Evolutionary conservation across 2,113 vertebrate species (phyloP), one percentile per base, ranked within the genome.

Genomic region (Corydoras maculifer): DNA sequence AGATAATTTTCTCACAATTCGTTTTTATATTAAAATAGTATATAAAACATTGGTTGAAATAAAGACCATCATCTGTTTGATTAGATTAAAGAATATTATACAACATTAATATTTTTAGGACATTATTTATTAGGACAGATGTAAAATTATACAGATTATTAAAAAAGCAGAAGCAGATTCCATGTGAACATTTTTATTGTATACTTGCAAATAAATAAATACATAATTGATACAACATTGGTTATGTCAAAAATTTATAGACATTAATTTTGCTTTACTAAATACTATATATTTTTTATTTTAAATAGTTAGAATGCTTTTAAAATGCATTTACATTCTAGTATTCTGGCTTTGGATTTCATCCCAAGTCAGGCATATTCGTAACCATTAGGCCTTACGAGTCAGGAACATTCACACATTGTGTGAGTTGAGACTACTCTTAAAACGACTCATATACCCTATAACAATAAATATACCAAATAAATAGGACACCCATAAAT

Each of bases 311-410:
- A 10, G 30, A 80, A 80, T 80, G 76, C 79, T 76, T 80, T 80
- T 80, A 80, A 4, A 72, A 81, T 81, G 79, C 79, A 81, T 78
- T 78, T 81, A 81, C 76, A 57, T 71, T 65, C 5, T 25, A 68
- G 61, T 62, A 72, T 3, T 62, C 63, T 76, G 53, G 8, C 62
- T 49, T 14, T 35, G 29, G 75, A 72, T 8, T 11, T 55, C 48
- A 69, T 9, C 35, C 75, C 60, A 60, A 57, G 65, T 58, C 60
- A 75, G 62, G 58, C 62, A 74, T 74, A 60, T 67, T 35, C 61
- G 25, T 59, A 57, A 75, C 57, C 67, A 70, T 66, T 55, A 50
- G 71, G 65, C 68, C 31, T 67, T 59, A 78, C 25, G 58, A 62
- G 43, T 63, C 30, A 54, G 61, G 3, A 55, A 62, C 69, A 53